phyloP scores from a whole-genome alignment of 2,113 vertebrate species.

The Protobothrops flavoviridis region DNA sequence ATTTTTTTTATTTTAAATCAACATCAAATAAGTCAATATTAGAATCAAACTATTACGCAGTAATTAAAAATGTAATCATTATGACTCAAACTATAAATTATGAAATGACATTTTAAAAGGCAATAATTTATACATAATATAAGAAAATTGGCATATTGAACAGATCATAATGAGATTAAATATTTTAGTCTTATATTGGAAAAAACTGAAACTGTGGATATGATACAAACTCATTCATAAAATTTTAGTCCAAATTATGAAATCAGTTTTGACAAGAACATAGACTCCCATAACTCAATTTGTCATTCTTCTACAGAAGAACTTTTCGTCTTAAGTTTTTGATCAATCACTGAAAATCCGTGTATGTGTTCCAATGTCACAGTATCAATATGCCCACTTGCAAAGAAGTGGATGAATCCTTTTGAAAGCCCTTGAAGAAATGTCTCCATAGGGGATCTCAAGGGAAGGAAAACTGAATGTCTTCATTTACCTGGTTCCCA shows the following conservation, averaged over 20 bases:
- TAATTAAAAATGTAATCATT: background rate
- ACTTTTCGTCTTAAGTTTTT: background rate
- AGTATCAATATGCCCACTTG: background rate
- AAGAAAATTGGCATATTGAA: background rate
- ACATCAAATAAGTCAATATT: background rate
- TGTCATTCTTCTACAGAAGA: background rate
- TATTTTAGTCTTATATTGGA: background rate
- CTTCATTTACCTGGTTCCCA: background rate
- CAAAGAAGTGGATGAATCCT: background rate
- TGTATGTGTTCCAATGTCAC: background rate
- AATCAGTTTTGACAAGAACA: background rate
- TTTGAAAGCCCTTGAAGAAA: background rate
- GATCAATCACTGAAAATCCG: background rate
- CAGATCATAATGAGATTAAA: background rate
- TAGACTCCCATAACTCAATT: background rate
- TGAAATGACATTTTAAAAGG: background rate
- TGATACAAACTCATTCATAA: background rate
- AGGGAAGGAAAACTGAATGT: background rate
- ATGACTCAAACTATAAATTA: background rate
- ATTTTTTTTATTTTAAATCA: background rate
- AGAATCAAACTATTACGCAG: background rate
- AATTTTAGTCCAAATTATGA: background rate
- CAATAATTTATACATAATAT: background rate
- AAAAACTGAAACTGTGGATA: background rate
- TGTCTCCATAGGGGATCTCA: background rate